These are phyloP conservation scores for Oscheius sp. DNA, from an alignment of 2,888 invertebrate species.

Conservation along the genomic window DNA sequence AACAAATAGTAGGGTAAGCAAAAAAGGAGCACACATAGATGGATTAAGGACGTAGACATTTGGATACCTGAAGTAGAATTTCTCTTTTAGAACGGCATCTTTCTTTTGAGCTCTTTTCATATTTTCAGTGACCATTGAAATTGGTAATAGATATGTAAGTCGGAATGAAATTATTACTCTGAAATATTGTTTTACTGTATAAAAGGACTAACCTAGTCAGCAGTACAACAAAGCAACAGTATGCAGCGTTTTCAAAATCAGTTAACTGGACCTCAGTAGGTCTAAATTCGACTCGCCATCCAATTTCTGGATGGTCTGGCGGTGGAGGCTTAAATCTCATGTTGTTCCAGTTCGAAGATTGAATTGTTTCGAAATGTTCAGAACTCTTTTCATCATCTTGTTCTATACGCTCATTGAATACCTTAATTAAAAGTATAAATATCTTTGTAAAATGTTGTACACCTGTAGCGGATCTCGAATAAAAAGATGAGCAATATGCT, in stretches of 20 bases:
- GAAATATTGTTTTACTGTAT: conserved; percentile 6
- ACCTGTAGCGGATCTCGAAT: conserved; percentile 91
- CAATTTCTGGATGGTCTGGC: conserved; percentile 87
- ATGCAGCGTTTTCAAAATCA: conserved; percentile 99
- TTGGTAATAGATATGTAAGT: conserved; percentile 93
- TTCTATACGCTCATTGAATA: conserved; percentile 85
- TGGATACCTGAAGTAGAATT: conserved; percentile 87
- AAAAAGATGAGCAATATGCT: conserved; percentile 96
- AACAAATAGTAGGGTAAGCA: neutral
- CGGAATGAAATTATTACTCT: conserved; percentile 94
- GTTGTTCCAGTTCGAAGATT: conserved; percentile 71
- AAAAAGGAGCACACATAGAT: neutral
- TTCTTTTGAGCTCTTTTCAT: conserved; percentile 93
- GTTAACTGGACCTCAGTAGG: conserved; percentile 96
- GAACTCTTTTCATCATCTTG: conserved; percentile 92
- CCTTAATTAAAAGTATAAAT: conserved; percentile 44
- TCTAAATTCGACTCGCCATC: conserved; percentile 99
- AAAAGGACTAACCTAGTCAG: conserved; percentile 76
- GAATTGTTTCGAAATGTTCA: conserved; percentile 89
- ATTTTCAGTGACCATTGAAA: conserved; percentile 80
- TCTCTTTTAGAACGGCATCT: conserved; percentile 83
- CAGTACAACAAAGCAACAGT: conserved; percentile 95
- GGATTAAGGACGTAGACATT: neutral
- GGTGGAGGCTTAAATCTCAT: conserved; percentile 81
- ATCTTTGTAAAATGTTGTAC: neutral